phyloP scores from a whole-genome alignment of 2,113 vertebrate species.

The Alligator sinensis region DNA sequence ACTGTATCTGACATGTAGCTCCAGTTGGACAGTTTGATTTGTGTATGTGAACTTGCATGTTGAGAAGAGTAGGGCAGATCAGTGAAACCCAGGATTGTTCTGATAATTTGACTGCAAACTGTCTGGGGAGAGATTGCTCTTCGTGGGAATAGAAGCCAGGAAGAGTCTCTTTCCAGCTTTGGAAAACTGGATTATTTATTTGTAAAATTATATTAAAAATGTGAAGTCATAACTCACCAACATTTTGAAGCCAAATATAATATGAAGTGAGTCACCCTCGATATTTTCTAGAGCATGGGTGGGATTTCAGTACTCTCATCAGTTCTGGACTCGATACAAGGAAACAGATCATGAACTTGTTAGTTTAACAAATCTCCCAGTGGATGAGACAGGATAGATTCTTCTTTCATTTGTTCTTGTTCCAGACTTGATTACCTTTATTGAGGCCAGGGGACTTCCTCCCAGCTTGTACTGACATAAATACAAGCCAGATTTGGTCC shows the following conservation, averaged over 20 bases:
- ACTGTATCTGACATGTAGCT: neutral
- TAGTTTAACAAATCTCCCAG: neutral
- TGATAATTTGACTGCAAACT: neutral
- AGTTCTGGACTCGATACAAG: accelerated
- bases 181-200: neutral
- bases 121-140: neutral
- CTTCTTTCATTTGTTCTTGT: conserved; percentile 32
- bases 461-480: neutral
- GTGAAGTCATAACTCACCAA: neutral
- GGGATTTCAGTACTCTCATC: neutral
- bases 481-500: conserved; percentile 24
- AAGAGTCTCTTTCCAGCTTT: neutral
- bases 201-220: conserved; percentile 2
- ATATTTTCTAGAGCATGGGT: neutral
- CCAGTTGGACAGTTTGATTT: neutral
- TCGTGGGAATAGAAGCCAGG: neutral
- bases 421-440: neutral
- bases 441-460: conserved; percentile 8
- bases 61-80: neutral
- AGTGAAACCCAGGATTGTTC: neutral
- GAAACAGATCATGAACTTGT: neutral
- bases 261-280: neutral
- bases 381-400: neutral
- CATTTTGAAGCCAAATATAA: neutral
- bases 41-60: neutral